Conservation (phyloP, 2,113 vertebrate species). For the Ailurus styani region DNA sequence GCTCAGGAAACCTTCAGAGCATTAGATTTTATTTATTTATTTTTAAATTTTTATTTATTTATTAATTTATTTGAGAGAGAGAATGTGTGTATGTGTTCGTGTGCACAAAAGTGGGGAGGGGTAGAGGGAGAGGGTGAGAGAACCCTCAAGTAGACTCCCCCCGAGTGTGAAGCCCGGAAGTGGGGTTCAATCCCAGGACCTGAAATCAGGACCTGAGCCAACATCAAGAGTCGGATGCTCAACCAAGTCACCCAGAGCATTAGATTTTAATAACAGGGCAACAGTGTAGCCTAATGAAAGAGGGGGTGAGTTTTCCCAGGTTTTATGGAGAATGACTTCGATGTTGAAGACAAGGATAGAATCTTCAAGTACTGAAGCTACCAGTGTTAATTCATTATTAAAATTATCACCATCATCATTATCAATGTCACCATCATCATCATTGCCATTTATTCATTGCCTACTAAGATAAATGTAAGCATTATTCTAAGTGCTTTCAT, state of each 20-base stretch:
- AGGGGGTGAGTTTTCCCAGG: neutral
- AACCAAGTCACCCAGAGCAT: neutral
- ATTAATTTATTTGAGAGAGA: neutral
- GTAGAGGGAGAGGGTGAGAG: neutral
- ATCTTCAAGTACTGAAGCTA: neutral
- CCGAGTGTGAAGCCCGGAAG: neutral
- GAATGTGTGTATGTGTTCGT: neutral
- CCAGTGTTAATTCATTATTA: neutral
- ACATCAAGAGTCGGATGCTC: neutral
- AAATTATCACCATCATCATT: neutral
- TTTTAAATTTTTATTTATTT: neutral
- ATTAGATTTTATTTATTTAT: neutral
- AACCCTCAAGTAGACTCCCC: neutral
- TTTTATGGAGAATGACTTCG: neutral
- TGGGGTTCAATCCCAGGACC: neutral
- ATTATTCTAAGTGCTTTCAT: neutral
- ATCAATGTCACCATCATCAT: no score
- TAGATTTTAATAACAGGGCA: neutral
- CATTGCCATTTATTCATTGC: neutral
- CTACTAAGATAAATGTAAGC: neutral
- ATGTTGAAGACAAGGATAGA: neutral
- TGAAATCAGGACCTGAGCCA: neutral
- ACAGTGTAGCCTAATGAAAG: neutral
- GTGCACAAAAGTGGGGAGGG: no score
- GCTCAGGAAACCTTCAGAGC: neutral